Evolutionary conservation across 35 echinoderm and acorn worm genomes (phyloP).

Genomic region (Nesometra sesokonis): DNA sequence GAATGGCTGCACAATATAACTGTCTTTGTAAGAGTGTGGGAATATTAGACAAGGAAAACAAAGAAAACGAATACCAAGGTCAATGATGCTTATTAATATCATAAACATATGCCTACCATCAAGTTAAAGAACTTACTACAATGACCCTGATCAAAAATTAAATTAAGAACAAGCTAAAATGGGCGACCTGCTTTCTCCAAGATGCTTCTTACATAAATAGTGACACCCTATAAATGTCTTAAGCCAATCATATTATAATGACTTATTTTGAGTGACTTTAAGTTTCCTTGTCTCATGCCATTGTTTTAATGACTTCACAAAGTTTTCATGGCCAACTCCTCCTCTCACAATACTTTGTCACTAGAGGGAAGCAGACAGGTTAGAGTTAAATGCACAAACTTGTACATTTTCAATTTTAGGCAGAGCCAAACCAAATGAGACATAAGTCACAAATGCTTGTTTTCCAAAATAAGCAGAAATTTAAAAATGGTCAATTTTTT

Average conservation of each 20-base stretch:
- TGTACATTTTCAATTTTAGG: no score
- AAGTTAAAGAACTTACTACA: background rate
- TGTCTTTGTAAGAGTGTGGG: background rate
- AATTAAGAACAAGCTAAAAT: background rate
- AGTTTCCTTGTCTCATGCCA: background rate
- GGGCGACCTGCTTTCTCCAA: background rate
- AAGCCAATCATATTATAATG: background rate
- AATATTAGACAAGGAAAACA: background rate
- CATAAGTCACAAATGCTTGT: no score
- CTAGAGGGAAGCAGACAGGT: background rate
- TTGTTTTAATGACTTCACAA: background rate
- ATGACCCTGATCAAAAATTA: background rate
- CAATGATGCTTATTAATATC: background rate
- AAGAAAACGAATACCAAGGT: background rate
- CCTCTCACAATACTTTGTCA: background rate
- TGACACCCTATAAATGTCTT: background rate
- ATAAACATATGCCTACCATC: background rate
- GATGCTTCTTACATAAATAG: background rate
- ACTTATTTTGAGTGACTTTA: background rate
- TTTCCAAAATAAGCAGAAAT: no score
- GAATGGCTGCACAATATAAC: background rate
- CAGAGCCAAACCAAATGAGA: no score
- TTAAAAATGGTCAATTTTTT: no score
- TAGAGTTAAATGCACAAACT: background rate
- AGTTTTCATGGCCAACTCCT: background rate